Evolutionary conservation across 2,888 invertebrate species (phyloP).

Genomic region (Pemphredon lugubris): DNA sequence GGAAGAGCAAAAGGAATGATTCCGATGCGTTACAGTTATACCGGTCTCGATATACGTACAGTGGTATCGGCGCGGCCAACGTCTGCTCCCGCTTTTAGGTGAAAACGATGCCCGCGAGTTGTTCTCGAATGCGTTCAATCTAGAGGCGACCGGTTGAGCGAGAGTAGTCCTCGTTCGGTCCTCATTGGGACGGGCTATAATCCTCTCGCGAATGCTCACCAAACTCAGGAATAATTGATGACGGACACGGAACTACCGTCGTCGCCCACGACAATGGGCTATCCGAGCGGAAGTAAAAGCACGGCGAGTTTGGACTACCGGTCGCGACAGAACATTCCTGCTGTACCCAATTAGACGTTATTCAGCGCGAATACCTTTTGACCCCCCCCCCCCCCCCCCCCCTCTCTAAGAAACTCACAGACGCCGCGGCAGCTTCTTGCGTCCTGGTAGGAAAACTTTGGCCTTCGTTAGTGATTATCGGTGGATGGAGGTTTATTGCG

Average conservation of each 20-base stretch:
- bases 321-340: slow-evolving; percentile 28
- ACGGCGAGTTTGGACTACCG: slow-evolving; percentile 29
- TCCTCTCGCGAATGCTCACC: slow-evolving; percentile 22
- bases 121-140: slow-evolving; percentile 36
- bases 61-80: too few relatives aligned
- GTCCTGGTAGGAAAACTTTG: slow-evolving; percentile 52
- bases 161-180: slow-evolving; percentile 19
- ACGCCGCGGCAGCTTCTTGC: slow-evolving; percentile 15
- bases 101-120: slow-evolving; percentile 22
- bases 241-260: slow-evolving; percentile 43
- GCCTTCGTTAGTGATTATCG: slow-evolving; percentile 56
- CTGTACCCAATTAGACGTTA: slow-evolving; percentile 60
- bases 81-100: slow-evolving; percentile 40
- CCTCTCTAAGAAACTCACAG: slow-evolving; percentile 39
- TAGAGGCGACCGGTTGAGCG: neutral
- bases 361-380: slow-evolving; percentile 56
- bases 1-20: slow-evolving; percentile 55
- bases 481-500: slow-evolving; percentile 46
- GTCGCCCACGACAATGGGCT: slow-evolving; percentile 32
- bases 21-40: slow-evolving; percentile 39
- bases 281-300: slow-evolving; percentile 43
- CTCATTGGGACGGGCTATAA: slow-evolving; percentile 27
- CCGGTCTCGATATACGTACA: neutral
- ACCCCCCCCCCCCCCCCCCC: too few relatives aligned
- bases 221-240: slow-evolving; percentile 54